Evolutionary conservation across 2,888 invertebrate genomes (phyloP).

Genomic region (Lithosia quadra): DNA sequence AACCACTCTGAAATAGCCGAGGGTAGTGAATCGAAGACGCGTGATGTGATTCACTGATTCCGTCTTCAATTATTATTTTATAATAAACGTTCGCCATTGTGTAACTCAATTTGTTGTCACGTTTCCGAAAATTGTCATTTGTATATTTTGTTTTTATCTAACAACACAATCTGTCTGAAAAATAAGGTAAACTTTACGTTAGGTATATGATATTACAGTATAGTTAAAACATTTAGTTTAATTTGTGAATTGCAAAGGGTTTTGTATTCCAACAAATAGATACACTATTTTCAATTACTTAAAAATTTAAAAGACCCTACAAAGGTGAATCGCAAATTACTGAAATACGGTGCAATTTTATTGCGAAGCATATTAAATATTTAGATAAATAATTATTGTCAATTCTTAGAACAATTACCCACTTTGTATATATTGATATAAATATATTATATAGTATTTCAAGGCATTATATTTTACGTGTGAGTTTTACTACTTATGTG

Average conservation of each 20-base stretch:
- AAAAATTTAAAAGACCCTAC: slow-evolving; percentile 12
- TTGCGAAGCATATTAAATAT: slow-evolving; percentile 38
- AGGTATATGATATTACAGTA: too few relatives aligned
- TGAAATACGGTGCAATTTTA: slow-evolving; percentile 58
- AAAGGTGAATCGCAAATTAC: slow-evolving; percentile 31
- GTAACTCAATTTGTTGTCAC: neutral
- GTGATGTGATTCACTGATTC: neutral
- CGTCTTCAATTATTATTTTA: neutral
- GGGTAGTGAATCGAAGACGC: neutral
- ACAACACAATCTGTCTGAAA: too few relatives aligned
- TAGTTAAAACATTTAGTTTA: neutral
- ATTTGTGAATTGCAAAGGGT: neutral
- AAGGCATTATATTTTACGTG: slow-evolving; percentile 27
- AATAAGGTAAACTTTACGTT: too few relatives aligned
- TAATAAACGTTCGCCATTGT: neutral
- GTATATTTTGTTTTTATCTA: too few relatives aligned
- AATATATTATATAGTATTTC: slow-evolving; percentile 43
- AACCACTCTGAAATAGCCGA: too few relatives aligned
- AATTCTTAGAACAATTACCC: slow-evolving; percentile 68
- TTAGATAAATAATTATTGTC: slow-evolving; percentile 64
- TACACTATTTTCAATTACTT: neutral
- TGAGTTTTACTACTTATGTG: slow-evolving; percentile 28
- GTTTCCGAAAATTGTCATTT: neutral
- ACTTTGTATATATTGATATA: slow-evolving; percentile 52
- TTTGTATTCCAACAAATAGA: too few relatives aligned